Base-by-base conservation (phyloP, 2,797 vertebrate genomes). In the Gymnodraco acuticeps region DNA sequence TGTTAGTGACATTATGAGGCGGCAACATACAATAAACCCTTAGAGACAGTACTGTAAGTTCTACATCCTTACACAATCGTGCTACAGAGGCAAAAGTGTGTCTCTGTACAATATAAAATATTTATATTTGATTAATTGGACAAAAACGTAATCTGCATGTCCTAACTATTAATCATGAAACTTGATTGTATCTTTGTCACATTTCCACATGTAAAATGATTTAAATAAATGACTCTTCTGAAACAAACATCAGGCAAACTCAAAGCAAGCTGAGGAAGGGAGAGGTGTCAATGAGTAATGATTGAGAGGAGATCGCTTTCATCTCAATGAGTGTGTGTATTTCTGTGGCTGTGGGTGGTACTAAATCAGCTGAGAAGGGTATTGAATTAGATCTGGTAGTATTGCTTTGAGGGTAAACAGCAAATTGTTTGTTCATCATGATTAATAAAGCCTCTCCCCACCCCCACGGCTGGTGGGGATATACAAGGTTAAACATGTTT, bases 341-440 rank as follows among this genome's bases (percentile, higher is more conserved):
- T 68, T 82, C 43, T 47, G 46, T 55, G 61, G 27, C 46, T 76
- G 86, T 80, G 84, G 71, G 78, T 77, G 81, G 80, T 51, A 42
- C 60, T 54, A 64, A 62, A 70, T 75, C 67, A 77, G 69, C 47
- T 41, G 64, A 76, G 52, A 52, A 72, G 69, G 56, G 54, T 43
- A 41, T 20, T 73, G 77, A 66, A 77, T 81, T 71, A 75, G 70
- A 43, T 68, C 31, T 64, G 67, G 60, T 61, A 31, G 15, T 56
- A 54, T 42, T 42, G 78, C 73, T 82, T 76, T 81, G 53, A 73
- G 60, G 64, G 61, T 74, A 78, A 85, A 83, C 74, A 77, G 67
- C 70, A 87, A 78, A 84, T 77, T 82, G 73, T 68, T 6, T 33
- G 68, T 83, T 75, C 62, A 60, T 82, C 51, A 16, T 77, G 86